Evolutionary conservation across 2,888 invertebrate species (phyloP).

Genomic region (Watsonalla binaria): DNA sequence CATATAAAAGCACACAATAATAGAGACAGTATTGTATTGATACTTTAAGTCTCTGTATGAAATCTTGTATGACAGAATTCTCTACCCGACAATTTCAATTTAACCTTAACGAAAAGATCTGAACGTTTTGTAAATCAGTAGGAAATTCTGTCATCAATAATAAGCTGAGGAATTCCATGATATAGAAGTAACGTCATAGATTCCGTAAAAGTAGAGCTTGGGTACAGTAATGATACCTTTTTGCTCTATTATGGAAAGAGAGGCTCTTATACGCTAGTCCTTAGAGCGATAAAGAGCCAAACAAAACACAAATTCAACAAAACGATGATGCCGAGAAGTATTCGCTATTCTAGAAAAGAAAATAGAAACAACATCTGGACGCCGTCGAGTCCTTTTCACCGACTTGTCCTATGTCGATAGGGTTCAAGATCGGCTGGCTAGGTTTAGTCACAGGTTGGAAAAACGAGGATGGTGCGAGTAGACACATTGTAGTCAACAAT

Average conservation of each 20-base stretch:
- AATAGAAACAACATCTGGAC: slow-evolving; percentile 40
- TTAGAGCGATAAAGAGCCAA: slow-evolving; percentile 31
- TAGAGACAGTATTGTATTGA: slow-evolving; percentile 61
- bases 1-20: slow-evolving; percentile 42
- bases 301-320: slow-evolving; percentile 37
- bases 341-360: slow-evolving; percentile 41
- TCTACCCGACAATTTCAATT: slow-evolving; percentile 14
- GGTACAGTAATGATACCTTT: slow-evolving; percentile 65
- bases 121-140: slow-evolving; percentile 10
- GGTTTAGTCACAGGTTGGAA: slow-evolving; percentile 45
- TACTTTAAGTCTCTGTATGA: slow-evolving; percentile 53
- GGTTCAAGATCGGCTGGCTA: slow-evolving; percentile 62
- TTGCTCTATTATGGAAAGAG: slow-evolving; percentile 32
- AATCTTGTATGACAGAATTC: slow-evolving; percentile 31
- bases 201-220: slow-evolving; percentile 37
- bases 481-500: slow-evolving; percentile 35
- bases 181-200: slow-evolving; percentile 26
- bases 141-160: slow-evolving; percentile 34
- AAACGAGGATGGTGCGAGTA: slow-evolving; percentile 25
- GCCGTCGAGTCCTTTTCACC: slow-evolving; percentile 51
- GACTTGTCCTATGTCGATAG: slow-evolving; percentile 66
- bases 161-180: slow-evolving; percentile 25
- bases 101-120: background rate
- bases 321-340: slow-evolving; percentile 23
- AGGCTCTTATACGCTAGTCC: slow-evolving; percentile 20